Evolutionary conservation across 2,113 vertebrate species (phyloP).

Genomic region (Galemys pyrenaicus): DNA sequence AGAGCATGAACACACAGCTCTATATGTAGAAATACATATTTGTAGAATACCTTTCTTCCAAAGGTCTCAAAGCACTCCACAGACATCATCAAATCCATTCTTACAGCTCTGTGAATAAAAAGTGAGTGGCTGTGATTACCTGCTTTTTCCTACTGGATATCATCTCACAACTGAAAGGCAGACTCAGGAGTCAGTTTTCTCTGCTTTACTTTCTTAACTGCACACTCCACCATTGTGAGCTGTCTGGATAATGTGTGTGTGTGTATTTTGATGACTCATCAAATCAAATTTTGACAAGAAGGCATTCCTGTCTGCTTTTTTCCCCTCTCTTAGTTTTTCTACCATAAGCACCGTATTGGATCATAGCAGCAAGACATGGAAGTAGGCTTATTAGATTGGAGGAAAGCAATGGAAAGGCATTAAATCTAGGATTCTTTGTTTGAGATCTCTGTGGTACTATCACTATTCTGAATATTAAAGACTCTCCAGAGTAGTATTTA

Average conservation of each 20-base stretch:
- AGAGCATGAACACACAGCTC: rapidly evolving
- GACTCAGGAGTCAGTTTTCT: background rate
- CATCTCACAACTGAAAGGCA: background rate
- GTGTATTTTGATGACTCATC: background rate
- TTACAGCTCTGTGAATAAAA: background rate
- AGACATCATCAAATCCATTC: background rate
- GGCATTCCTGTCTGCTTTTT: background rate
- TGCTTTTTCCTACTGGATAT: background rate
- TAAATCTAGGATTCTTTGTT: background rate
- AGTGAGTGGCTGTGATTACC: background rate
- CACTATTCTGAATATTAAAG: background rate
- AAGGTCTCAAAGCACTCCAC: background rate
- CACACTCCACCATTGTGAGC: background rate
- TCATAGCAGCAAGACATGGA: background rate
- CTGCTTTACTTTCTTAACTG: background rate
- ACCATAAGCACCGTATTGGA: background rate
- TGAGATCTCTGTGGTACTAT: conserved; percentile 5
- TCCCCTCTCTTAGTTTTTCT: background rate
- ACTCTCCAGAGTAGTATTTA: conserved; percentile 34
- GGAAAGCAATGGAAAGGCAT: background rate
- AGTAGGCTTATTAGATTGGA: background rate
- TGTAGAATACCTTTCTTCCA: background rate
- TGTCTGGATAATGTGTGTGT: background rate
- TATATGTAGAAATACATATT: background rate
- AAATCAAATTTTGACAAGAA: background rate